Base-by-base conservation (phyloP, 2,888 invertebrate species). In the Trisateles emortualis region DNA sequence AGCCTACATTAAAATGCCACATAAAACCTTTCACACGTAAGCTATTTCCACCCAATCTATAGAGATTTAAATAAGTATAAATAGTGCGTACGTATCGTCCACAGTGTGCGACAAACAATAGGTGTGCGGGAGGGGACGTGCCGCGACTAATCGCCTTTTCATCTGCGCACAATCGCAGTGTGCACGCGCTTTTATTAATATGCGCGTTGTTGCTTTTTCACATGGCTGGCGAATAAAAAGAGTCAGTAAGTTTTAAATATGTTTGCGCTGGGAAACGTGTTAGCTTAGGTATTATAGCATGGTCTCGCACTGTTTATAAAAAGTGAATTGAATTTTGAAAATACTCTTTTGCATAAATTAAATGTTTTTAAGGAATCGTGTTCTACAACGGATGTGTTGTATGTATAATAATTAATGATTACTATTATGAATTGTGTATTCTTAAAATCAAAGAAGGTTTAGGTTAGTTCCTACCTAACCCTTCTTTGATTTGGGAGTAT, bases 161-260 rank as follows among this genome's bases (percentile, higher is more conserved):
- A 68, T 65, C 58, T 57, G 64, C 63, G 64, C 75, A 72, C 75
- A 69, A 70, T 72, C 76, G 68, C 59, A 55, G 80, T 85, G 85
- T 77, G 69, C 79, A 79, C 84, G 86, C 84, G 86, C 87, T 85
- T 86, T 84, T 88, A 83, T 88, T 86, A 83, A 83, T 83, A 74
- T 79, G 53, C 30, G 75, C 69, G 71, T 65, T 74, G 67, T 68
- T 72, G 70, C 67, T 60, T 60, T 68, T 74, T 74, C 78, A 74
- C 76, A 74, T 78, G 77, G 51, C 68, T 74, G 65, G 13, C 61
- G 52, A 48, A 59, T 44, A 50, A 59, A 38, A 57, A 68, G 72
- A 72, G 68, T 69, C 73, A 64, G 56, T 63, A 49, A 64, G 49
- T 57, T 64, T 61, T 51, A 50, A 59, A 56, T 56, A 55, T 59